phyloP scores from a whole-genome alignment of 2,888 invertebrate species.

The Electrophaes corylata region DNA sequence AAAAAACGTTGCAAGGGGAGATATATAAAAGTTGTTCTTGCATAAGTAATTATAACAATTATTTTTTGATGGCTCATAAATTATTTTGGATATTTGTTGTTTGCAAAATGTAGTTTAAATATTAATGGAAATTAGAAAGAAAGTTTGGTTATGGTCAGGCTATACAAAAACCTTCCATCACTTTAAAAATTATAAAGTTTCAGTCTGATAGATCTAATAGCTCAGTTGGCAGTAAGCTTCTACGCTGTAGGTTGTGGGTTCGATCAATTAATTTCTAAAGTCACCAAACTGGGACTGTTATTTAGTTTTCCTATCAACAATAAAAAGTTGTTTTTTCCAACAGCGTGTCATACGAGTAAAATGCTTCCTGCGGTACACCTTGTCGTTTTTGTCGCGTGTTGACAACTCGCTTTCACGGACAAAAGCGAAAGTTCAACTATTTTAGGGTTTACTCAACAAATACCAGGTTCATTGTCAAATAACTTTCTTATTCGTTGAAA shows the following conservation, averaged over 20 bases:
- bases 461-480: conserved; percentile 4
- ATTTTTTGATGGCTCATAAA: conserved; percentile 81
- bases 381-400: conserved; percentile 31
- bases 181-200: too few relatives aligned
- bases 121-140: conserved; percentile 2
- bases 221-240: too few relatives aligned
- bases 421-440: conserved; percentile 33
- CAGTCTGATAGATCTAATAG: too few relatives aligned
- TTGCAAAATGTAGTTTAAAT: conserved; percentile 15
- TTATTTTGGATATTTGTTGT: conserved; percentile 61
- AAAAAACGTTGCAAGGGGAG: conserved; percentile 68
- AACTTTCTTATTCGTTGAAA: not conserved
- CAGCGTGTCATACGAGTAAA: too few relatives aligned
- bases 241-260: too few relatives aligned
- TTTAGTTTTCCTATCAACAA: too few relatives aligned
- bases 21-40: conserved; percentile 62
- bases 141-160: not conserved
- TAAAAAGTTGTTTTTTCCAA: too few relatives aligned
- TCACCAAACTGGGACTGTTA: too few relatives aligned
- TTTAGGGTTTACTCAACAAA: conserved; percentile 14
- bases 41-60: conserved; percentile 82
- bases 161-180: too few relatives aligned
- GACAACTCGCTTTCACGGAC: conserved; percentile 27
- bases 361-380: conserved; percentile 25
- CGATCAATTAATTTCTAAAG: too few relatives aligned